Percentiles rank a stretch among this genome's conserved stretches.
Evolutionary conservation across 2,888 invertebrate species (phyloP).

Genomic region (Deroplatys truncata): DNA sequence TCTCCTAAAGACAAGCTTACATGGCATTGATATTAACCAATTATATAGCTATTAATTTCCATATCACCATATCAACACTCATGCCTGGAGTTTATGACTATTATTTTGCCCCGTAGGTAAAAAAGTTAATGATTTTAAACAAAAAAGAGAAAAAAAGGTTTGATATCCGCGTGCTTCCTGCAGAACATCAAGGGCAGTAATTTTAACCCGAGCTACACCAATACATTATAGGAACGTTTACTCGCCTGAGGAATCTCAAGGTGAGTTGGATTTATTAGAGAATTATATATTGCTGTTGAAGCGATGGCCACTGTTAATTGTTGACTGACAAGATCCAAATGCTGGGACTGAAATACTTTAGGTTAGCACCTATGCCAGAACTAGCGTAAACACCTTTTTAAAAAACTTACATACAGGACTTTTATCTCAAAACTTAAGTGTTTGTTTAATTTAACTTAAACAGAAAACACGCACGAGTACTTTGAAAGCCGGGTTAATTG

Average conservation of each 20-base stretch:
- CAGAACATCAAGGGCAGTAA: not conserved
- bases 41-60: not conserved
- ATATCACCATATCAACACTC: not conserved
- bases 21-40: not conserved
- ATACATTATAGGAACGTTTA: not conserved
- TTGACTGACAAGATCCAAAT: not conserved
- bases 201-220: not conserved
- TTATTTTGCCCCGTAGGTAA: not conserved
- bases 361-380: too few species aligned
- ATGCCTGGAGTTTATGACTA: not conserved
- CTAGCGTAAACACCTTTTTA: too few species aligned
- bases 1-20: too few species aligned
- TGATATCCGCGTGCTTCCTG: not conserved
- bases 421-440: too few species aligned
- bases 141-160: not conserved
- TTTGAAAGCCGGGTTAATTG: too few species aligned
- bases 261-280: not conserved
- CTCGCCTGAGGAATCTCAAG: not conserved
- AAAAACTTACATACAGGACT: too few species aligned
- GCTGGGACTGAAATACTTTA: not conserved
- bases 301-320: not conserved
- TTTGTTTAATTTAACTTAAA: too few species aligned
- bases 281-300: not conserved
- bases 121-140: not conserved
- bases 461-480: too few species aligned